Conservation (phyloP, 1,140 invertebrate genomes). For the Chymomyza costata region DNA sequence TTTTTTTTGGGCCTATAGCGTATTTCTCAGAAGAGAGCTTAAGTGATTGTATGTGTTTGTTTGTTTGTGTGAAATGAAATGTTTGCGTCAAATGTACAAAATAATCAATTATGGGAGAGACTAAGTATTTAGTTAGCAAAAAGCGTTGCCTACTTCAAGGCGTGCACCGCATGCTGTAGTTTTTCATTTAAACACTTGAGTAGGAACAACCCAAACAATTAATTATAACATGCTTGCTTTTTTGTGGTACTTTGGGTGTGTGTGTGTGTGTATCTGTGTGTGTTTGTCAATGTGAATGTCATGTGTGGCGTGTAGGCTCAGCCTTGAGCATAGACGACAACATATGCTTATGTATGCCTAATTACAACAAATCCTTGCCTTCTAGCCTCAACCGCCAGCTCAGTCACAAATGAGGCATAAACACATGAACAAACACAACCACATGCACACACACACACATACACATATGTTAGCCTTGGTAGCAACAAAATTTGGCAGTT, state of each 20-base stretch:
- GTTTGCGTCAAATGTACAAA: constrained; percentile 46
- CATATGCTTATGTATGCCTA: constrained; percentile 71
- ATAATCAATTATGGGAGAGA: constrained; percentile 64
- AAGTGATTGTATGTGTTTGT: too few relatives aligned
- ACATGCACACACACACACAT: constrained; percentile 22
- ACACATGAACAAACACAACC: constrained; percentile 26
- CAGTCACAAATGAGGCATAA: constrained; percentile 55
- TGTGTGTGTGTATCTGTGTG: constrained; percentile 33
- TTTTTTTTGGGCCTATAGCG: too few relatives aligned
- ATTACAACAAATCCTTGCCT: constrained; percentile 68
- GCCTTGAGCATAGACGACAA: constrained; percentile 62
- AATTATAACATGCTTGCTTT: constrained; percentile 54
- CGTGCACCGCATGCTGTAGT: constrained; percentile 31
- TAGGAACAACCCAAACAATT: constrained; percentile 52
- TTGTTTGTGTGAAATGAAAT: too few relatives aligned
- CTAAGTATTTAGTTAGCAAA: constrained; percentile 31
- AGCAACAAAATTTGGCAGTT: too few relatives aligned
- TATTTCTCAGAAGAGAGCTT: too few relatives aligned
- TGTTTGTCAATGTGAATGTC: constrained; percentile 42
- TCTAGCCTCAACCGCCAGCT: background rate
- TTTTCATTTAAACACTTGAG: background rate
- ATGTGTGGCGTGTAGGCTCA: constrained; percentile 17
- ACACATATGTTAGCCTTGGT: constrained; percentile 5
- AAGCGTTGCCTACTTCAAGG: constrained; percentile 49
- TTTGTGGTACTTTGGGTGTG: constrained; percentile 9